Evolutionary conservation across 2,113 vertebrate genomes (phyloP), one percentile per base, ranked within the genome.

Genomic region (Lipotes vexillifer): DNA sequence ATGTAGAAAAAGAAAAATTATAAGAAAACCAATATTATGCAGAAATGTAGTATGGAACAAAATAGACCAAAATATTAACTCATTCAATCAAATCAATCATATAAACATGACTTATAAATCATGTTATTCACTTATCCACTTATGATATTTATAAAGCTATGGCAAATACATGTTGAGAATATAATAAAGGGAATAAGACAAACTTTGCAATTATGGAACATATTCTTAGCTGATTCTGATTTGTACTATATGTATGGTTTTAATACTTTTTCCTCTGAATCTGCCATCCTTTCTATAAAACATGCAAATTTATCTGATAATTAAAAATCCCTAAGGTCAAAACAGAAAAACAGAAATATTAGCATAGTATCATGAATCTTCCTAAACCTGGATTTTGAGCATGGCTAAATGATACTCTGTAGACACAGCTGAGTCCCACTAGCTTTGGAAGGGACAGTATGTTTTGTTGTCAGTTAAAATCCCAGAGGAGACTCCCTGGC

Each of bases 381-480:
- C 9, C 31, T 77, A 93, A 74, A 81, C n/a, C 85, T 71, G 9
- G 31, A 31, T 66, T 97, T 85, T 71, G 52, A 75, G 46, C 29
- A 29, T 36, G 12, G 15, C 29, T 71, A 31, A 94, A 49, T 82
- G 52, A 77, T 41, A 71, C 3, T 46, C 38, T 63, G 0, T 49
- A 55, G 69, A 59, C 38, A 57, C 9, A 63, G 21, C 38, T 12
- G 8, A 65, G n/a, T 90, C 2, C 33, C 57, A 49, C 75, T 61
- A 75, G 8, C 36, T 6, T 29, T 59, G 23, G 15, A 66, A 96
- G 44, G 23, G 87, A 29, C 21, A 23, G n/a, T 82, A 81, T 27
- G 82, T 95, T 91, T 91, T 69, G 41, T 17, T 59, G 49, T 93
- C 49, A 71, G 10, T 75, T 89, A 78, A 80, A 94, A 92, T 75